Base-by-base conservation (phyloP, 1,140 invertebrate genomes). In the Dufourea novaeangliae region DNA sequence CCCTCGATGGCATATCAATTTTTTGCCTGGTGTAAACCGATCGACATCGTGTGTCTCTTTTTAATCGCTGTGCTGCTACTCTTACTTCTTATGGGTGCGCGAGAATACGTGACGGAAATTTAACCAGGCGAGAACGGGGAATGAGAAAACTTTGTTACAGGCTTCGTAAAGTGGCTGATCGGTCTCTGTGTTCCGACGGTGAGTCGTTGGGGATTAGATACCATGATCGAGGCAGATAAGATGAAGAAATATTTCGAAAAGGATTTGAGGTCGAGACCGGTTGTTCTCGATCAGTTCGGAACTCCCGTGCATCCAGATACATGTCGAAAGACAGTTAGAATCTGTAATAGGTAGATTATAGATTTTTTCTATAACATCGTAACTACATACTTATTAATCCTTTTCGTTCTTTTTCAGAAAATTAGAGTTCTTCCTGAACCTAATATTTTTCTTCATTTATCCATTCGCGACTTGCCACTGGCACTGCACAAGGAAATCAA, bases 1-100 rank as follows among this genome's bases (percentile, higher is more conserved):
- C 92, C 92, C 0, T 66, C 88, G n/a, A 39, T 79, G 10, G 79
- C 84, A 14, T 57, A 56, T n/a, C 32, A 70, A 34, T 39, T 29
- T 25, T 54, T 59, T 27, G 37, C 56, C 25, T 70, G 82, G 44
- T 50, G 63, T 11, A 41, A 64, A 25, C 52, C 41, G 12, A 32
- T 57, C 20, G 56, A 72, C 17, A 66, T 82, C 7, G 25, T 87
- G 14, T 32, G 76, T 8, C 54, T 82, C n/a, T 61, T 85, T 32
- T 25, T 80, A 20, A 62, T 56, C 1, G 46, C 72, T 0, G 22
- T 85, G 2, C 46, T 88, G 11, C 8, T 83, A 2, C 56, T 88
- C 6, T 37, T 88, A 1, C 22, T 87, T 25, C 20, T 85, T 25
- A 61, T 87, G 44, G 87, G 87, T 88, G 62, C 1, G 37, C 32